These are phyloP conservation scores for Bugula neritina DNA, from an alignment of 2,888 invertebrate genomes.

Conservation along the genomic window DNA sequence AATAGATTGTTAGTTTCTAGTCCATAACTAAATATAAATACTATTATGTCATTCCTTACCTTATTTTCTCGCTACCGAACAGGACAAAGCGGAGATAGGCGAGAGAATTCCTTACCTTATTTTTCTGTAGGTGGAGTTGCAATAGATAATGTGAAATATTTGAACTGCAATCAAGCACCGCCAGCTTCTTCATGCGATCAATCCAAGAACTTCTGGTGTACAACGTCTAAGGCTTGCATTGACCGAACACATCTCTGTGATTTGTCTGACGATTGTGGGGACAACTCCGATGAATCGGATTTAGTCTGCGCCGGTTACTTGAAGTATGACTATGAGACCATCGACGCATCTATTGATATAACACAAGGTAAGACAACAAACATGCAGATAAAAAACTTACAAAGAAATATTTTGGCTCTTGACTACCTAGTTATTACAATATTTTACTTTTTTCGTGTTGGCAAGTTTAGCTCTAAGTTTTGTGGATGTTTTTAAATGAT, in stretches of 20 bases:
- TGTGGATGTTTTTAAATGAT: no score
- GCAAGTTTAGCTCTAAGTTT: no score
- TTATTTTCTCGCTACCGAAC: no score
- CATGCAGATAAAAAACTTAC: no score
- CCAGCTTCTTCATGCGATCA: conserved; percentile 29
- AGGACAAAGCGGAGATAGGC: no score
- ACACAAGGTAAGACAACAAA: conserved; percentile 33
- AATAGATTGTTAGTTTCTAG: no score
- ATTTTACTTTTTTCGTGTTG: no score
- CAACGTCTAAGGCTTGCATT: conserved; percentile 29
- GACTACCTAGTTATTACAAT: no score
- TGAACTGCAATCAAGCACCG: conserved; percentile 25
- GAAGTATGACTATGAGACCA: conserved; percentile 38
- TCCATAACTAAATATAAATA: no score
- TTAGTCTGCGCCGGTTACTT: conserved; percentile 35
- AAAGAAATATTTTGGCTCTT: no score
- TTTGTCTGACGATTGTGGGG: conserved; percentile 32
- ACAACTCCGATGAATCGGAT: conserved; percentile 31
- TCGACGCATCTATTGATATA: conserved; percentile 34
- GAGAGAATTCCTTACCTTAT: no score
- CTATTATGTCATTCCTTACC: no score
- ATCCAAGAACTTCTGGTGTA: conserved; percentile 30
- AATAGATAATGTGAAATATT: conserved; percentile 13
- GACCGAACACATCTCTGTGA: conserved; percentile 30
- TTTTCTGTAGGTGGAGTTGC: conserved; percentile 21